Conservation (phyloP, 1,140 invertebrate genomes). For the Psix sp. region DNA sequence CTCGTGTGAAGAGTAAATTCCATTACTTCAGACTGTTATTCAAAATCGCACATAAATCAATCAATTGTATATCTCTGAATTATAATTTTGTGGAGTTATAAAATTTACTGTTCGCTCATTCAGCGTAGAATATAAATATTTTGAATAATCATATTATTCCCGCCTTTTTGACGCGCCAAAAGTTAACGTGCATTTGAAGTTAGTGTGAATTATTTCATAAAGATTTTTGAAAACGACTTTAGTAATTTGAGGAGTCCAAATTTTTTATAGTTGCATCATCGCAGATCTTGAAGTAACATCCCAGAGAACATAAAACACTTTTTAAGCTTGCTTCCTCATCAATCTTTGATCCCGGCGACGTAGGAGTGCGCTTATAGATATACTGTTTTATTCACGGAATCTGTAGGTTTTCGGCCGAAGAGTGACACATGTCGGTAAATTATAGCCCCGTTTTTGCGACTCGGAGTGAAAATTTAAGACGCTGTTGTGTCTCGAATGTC, state of each 20-base stretch:
- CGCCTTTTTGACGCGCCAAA: too few relatives aligned
- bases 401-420: slow-evolving; percentile 57
- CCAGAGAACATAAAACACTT: slow-evolving; percentile 35
- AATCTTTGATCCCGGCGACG: slow-evolving; percentile 53
- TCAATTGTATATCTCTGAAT: too few relatives aligned
- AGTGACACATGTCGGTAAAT: slow-evolving; percentile 61
- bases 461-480: slow-evolving; percentile 54
- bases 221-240: too few relatives aligned
- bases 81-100: too few relatives aligned
- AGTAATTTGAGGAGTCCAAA: too few relatives aligned
- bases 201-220: too few relatives aligned
- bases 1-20: too few relatives aligned
- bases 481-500: slow-evolving; percentile 57
- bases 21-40: too few relatives aligned
- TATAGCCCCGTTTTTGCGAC: slow-evolving; percentile 57
- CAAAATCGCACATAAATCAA: not conserved
- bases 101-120: too few relatives aligned
- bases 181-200: too few relatives aligned
- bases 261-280: slow-evolving; percentile 23
- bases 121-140: too few relatives aligned
- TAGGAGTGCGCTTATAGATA: slow-evolving; percentile 63
- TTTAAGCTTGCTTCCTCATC: slow-evolving; percentile 45
- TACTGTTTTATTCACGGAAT: slow-evolving; percentile 65
- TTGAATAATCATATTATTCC: too few relatives aligned
- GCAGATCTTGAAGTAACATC: slow-evolving; percentile 23